These are phyloP conservation scores for Callithrix jacchus DNA, from an alignment of 2,113 vertebrate genomes.

Conservation along the genomic window DNA sequence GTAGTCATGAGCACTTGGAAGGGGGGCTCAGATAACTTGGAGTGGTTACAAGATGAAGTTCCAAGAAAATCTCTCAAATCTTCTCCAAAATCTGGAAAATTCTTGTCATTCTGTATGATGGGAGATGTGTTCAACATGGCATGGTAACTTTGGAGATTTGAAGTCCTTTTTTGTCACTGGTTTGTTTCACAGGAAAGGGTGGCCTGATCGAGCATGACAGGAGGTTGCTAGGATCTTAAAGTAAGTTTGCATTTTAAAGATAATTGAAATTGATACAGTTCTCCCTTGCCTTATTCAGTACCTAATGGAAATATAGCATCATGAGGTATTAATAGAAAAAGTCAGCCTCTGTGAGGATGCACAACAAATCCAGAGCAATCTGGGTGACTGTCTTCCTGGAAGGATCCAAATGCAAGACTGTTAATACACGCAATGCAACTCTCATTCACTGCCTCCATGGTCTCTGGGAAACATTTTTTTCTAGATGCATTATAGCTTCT, in stretches of 20 bases:
- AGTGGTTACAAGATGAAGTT: neutral
- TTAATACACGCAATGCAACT: neutral
- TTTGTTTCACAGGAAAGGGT: neutral
- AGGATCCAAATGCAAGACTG: neutral
- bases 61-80: neutral
- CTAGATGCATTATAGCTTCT: neutral
- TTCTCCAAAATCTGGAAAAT: neutral
- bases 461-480: neutral
- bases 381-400: neutral
- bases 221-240: neutral
- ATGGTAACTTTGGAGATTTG: neutral
- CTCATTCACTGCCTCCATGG: neutral
- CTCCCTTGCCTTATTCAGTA: neutral
- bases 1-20: neutral
- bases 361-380: neutral
- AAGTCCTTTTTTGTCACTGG: neutral
- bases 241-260: neutral
- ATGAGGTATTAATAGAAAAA: neutral
- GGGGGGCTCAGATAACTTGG: neutral
- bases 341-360: neutral
- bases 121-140: neutral
- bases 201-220: neutral
- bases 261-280: neutral
- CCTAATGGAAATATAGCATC: neutral
- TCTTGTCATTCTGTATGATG: neutral